Evolutionary conservation across 2,797 vertebrate genomes (phyloP).

Genomic region (Kryptolebias ocellatus): DNA sequence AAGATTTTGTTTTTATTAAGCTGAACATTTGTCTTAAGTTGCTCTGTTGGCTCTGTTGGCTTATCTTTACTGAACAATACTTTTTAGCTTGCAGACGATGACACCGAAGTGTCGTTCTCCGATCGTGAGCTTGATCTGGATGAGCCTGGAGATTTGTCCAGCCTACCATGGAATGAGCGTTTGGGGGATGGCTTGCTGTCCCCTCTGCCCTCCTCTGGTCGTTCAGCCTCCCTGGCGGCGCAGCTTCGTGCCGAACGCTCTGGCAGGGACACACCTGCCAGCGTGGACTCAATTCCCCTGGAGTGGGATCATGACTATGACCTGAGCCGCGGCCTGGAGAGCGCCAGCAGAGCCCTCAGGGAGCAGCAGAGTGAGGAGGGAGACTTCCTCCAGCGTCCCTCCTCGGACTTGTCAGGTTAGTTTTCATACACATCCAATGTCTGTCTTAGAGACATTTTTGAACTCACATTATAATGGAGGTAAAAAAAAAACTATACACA

Average conservation of each 20-base stretch:
- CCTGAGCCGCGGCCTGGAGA: slow-evolving; percentile 89
- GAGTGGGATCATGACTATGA: slow-evolving; percentile 99
- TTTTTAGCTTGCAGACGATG: slow-evolving; percentile 90
- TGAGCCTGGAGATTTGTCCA: slow-evolving; percentile 87
- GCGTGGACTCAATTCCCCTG: slow-evolving; percentile 96
- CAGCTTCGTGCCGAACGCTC: slow-evolving; percentile 90
- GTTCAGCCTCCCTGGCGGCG: slow-evolving; percentile 89
- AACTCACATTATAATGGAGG: background rate
- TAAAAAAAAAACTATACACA: too few species aligned
- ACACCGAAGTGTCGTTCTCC: slow-evolving; percentile 87
- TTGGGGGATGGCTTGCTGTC: slow-evolving; percentile 86
- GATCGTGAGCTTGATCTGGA: slow-evolving; percentile 94
- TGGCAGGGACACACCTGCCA: slow-evolving; percentile 93
- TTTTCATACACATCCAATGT: background rate
- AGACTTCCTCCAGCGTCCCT: slow-evolving; percentile 85
- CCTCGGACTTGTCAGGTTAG: slow-evolving; percentile 88
- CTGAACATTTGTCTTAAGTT: background rate
- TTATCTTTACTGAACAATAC: background rate
- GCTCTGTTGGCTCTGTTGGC: background rate
- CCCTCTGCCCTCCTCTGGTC: slow-evolving; percentile 91
- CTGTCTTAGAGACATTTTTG: background rate
- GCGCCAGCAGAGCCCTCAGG: slow-evolving; percentile 81
- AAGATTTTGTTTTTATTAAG: background rate
- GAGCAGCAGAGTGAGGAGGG: slow-evolving; percentile 82
- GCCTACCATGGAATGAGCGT: slow-evolving; percentile 88